phyloP scores from a whole-genome alignment of 2,113 vertebrate species.

The Noctilio leporinus region DNA sequence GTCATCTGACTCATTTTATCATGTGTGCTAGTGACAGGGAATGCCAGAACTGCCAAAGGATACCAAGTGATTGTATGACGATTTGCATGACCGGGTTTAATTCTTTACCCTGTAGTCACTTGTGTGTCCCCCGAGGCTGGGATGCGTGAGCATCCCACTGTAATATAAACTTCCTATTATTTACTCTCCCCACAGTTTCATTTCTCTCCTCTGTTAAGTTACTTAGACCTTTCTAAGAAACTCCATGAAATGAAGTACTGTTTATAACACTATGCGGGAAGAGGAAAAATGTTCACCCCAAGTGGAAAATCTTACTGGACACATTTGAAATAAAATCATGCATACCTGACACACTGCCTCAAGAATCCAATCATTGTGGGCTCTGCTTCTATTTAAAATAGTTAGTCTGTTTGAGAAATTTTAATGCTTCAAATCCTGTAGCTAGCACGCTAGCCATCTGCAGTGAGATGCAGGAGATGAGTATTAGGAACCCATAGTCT shows the following conservation, averaged over 20 bases:
- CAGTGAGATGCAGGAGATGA: neutral
- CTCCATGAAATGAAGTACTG: slow-evolving; percentile 74
- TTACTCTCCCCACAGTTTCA: slow-evolving; percentile 74
- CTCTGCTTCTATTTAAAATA: neutral
- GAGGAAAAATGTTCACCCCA: slow-evolving; percentile 73
- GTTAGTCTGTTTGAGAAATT: neutral
- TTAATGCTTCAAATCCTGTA: neutral
- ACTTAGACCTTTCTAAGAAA: slow-evolving; percentile 73
- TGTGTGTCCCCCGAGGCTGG: slow-evolving; percentile 74
- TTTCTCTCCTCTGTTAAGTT: slow-evolving; percentile 75
- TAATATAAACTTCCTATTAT: slow-evolving; percentile 75
- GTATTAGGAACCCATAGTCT: neutral
- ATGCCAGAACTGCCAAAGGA: slow-evolving; percentile 67
- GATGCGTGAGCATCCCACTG: slow-evolving; percentile 64
- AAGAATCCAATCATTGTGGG: slow-evolving; percentile 66
- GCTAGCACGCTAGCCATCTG: neutral
- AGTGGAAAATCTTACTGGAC: slow-evolving; percentile 77
- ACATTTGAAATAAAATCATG: slow-evolving; percentile 84
- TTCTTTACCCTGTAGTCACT: slow-evolving; percentile 70
- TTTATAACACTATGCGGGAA: slow-evolving; percentile 71
- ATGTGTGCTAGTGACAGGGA: slow-evolving; percentile 65
- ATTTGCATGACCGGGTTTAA: slow-evolving; percentile 80
- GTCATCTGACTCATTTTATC: slow-evolving; percentile 53
- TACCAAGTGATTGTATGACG: slow-evolving; percentile 64
- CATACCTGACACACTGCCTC: slow-evolving; percentile 73